A percentile compares a stretch with the other conserved stretches of the same genome.
Evolutionary conservation across 2,797 vertebrate genomes (phyloP).

Genomic region (Brachyalestes nurse): DNA sequence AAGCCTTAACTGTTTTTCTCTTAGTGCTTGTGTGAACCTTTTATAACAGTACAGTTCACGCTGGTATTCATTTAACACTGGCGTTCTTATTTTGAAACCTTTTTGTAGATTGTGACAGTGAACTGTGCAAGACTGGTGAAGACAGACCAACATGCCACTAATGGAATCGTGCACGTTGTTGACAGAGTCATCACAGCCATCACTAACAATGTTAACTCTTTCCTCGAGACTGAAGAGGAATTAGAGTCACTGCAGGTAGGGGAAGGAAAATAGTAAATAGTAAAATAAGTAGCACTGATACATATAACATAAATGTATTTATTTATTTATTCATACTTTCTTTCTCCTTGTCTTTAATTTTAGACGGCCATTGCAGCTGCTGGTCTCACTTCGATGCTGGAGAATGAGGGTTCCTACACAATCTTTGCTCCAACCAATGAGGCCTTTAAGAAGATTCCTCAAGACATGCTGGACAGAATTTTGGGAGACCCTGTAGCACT

Average conservation of each 20-base stretch:
- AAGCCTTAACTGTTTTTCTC: conserved; percentile 24
- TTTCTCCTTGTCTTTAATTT: conserved; percentile 14
- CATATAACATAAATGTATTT: not conserved
- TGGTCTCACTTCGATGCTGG: conserved; percentile 85
- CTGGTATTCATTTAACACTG: not conserved
- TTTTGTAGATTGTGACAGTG: conserved; percentile 89
- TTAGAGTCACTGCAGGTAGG: conserved; percentile 91
- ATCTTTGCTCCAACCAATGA: conserved; percentile 94
- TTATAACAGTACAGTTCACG: not conserved
- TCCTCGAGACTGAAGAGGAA: conserved; percentile 89
- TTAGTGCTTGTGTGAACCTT: conserved; percentile 1
- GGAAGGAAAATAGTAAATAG: not conserved
- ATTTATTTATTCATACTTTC: not conserved
- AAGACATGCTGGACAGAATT: conserved; percentile 88
- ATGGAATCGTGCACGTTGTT: conserved; percentile 95
- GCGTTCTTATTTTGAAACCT: conserved; percentile 3
- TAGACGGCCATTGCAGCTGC: conserved; percentile 91
- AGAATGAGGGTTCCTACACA: conserved; percentile 87
- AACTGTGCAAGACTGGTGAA: conserved; percentile 95
- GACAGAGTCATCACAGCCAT: conserved; percentile 95
- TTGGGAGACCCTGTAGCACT: conserved; percentile 92
- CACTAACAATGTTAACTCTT: conserved; percentile 84
- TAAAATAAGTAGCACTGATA: not conserved
- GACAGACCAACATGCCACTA: conserved; percentile 94
- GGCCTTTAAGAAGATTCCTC: conserved; percentile 93